phyloP scores from a whole-genome alignment of 2,888 invertebrate genomes.

The Nomada ferruginata region DNA sequence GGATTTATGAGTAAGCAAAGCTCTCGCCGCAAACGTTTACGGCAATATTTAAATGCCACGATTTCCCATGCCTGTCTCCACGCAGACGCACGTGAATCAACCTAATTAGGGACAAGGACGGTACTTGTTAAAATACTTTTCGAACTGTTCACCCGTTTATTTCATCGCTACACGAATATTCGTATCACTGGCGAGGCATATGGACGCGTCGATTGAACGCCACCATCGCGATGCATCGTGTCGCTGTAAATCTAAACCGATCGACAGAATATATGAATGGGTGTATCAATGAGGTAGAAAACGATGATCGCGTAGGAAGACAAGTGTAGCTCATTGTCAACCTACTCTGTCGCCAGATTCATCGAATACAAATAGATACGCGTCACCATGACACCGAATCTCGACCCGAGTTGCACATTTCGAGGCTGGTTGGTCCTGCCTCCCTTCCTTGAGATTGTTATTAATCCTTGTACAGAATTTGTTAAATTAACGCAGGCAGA shows the following conservation, averaged over 20 bases:
- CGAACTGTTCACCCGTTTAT: slow-evolving; percentile 22
- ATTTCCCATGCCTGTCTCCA: slow-evolving; percentile 39
- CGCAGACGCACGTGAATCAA: slow-evolving; percentile 34
- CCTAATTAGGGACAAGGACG: slow-evolving; percentile 59
- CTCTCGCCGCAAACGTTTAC: slow-evolving; percentile 30
- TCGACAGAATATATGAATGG: neutral
- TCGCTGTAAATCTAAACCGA: slow-evolving; percentile 24
- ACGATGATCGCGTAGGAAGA: slow-evolving; percentile 55
- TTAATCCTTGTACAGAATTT: slow-evolving; percentile 18
- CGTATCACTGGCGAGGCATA: neutral
- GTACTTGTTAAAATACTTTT: slow-evolving; percentile 50
- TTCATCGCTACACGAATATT: slow-evolving; percentile 36
- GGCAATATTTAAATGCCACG: slow-evolving; percentile 46
- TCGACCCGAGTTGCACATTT: slow-evolving; percentile 58
- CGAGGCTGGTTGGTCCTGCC: slow-evolving; percentile 39
- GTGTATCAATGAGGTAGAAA: slow-evolving; percentile 1
- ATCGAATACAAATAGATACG: slow-evolving; percentile 50
- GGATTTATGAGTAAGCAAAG: slow-evolving; percentile 25
- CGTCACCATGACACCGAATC: slow-evolving; percentile 70
- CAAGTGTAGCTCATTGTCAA: slow-evolving; percentile 41
- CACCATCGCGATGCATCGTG: neutral
- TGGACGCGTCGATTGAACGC: neutral
- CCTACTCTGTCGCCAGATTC: slow-evolving; percentile 53
- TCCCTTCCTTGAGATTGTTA: neutral
- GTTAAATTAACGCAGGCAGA: too few species aligned